Evolutionary conservation across 2,888 invertebrate genomes (phyloP).

Genomic region (Arge pagana): DNA sequence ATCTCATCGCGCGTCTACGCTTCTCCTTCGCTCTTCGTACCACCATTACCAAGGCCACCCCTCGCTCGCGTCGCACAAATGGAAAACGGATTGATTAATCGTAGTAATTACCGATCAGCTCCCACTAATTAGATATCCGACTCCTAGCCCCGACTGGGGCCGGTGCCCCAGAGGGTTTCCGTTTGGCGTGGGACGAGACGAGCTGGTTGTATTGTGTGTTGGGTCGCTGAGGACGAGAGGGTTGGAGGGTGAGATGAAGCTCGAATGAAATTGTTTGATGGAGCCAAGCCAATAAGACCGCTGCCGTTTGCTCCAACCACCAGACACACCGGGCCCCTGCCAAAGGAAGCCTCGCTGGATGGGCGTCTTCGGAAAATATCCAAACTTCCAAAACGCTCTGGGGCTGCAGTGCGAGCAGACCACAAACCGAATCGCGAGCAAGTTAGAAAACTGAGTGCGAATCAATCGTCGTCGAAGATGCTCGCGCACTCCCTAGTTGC

Average conservation of each 20-base stretch:
- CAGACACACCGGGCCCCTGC: too few species aligned
- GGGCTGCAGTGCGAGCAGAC: too few species aligned
- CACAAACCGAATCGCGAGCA: too few species aligned
- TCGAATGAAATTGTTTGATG: slow-evolving; percentile 56
- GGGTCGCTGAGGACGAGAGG: slow-evolving; percentile 26
- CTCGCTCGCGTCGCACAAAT: slow-evolving; percentile 52
- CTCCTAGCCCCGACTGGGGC: slow-evolving; percentile 50
- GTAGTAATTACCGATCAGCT: slow-evolving; percentile 64
- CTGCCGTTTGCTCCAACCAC: too few species aligned
- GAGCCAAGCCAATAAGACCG: slow-evolving; percentile 45
- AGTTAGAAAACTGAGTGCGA: too few species aligned
- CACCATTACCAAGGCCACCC: slow-evolving; percentile 29
- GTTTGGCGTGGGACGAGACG: slow-evolving; percentile 37
- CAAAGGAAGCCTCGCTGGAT: too few species aligned
- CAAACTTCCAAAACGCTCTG: too few species aligned
- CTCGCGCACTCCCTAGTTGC: too few species aligned
- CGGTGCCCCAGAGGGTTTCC: slow-evolving; percentile 48
- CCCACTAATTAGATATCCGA: slow-evolving; percentile 59
- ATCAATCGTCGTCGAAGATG: too few species aligned
- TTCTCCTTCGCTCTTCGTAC: slow-evolving; percentile 32
- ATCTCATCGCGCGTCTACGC: slow-evolving; percentile 28
- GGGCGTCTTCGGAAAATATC: too few species aligned
- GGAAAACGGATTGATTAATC: slow-evolving; percentile 64
- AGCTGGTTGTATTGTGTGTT: slow-evolving; percentile 14
- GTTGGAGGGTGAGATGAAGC: slow-evolving; percentile 36